phyloP scores from a whole-genome alignment of 2,797 vertebrate species.

The Alauda arvensis region DNA sequence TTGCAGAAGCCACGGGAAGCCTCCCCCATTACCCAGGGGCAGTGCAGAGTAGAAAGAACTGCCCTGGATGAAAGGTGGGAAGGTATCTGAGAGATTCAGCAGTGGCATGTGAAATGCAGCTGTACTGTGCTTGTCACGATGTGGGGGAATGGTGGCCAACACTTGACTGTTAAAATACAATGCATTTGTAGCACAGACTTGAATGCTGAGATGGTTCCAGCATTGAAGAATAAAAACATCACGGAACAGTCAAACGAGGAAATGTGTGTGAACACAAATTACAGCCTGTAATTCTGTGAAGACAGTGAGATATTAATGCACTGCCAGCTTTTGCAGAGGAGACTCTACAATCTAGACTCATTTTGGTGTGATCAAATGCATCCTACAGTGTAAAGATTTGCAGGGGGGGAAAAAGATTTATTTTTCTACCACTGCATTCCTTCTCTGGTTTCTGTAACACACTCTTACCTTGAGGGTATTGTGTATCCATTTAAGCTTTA shows the following conservation, averaged over 20 bases:
- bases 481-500: background rate
- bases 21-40: background rate
- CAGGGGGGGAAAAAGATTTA: background rate
- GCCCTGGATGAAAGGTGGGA: background rate
- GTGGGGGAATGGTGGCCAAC: background rate
- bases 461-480: background rate
- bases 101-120: background rate
- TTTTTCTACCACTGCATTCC: background rate
- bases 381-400: background rate
- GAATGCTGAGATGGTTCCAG: background rate
- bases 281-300: background rate
- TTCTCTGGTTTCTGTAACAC: background rate
- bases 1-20: background rate
- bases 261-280: background rate
- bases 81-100: background rate
- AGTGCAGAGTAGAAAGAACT: background rate
- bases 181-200: background rate
- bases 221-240: background rate
- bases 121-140: fast-evolving
- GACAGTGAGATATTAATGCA: background rate
- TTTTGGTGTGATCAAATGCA: background rate
- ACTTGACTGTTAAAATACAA: background rate
- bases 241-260: background rate
- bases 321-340: background rate
- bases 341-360: background rate